phyloP scores from a whole-genome alignment of 2,113 vertebrate species.

The Australoheros scitulus region DNA sequence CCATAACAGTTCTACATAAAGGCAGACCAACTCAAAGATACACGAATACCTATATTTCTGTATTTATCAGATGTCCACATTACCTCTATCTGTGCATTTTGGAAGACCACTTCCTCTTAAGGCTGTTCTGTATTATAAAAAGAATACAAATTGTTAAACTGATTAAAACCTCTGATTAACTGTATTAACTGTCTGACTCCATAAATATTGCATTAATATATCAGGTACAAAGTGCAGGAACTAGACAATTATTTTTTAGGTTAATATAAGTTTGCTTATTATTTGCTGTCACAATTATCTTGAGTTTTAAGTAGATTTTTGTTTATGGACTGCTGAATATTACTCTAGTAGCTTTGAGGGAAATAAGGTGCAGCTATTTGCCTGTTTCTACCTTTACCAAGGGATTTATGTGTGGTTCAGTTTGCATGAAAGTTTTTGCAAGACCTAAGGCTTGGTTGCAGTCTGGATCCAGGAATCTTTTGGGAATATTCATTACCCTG shows the following conservation, averaged over 20 bases:
- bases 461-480: background rate
- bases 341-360: background rate
- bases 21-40: constrained; percentile 56
- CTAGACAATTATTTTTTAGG: background rate
- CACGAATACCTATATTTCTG: constrained; percentile 61
- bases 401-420: background rate
- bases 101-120: constrained; percentile 80
- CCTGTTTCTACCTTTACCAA: background rate
- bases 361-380: background rate
- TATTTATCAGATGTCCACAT: constrained; percentile 71
- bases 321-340: background rate
- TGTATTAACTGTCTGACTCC: background rate
- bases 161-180: background rate
- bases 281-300: background rate
- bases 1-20: constrained; percentile 47
- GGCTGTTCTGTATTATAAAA: constrained; percentile 72
- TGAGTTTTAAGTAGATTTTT: background rate
- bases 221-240: background rate
- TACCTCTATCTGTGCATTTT: constrained; percentile 78
- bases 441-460: background rate
- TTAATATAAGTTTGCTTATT: background rate
- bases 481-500: too few relatives aligned
- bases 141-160: constrained; percentile 83
- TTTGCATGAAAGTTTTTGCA: background rate
- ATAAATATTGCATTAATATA: background rate